phyloP scores from a whole-genome alignment of 92 coral and sea anemone species.

The Zoanthus sansibaricus region DNA sequence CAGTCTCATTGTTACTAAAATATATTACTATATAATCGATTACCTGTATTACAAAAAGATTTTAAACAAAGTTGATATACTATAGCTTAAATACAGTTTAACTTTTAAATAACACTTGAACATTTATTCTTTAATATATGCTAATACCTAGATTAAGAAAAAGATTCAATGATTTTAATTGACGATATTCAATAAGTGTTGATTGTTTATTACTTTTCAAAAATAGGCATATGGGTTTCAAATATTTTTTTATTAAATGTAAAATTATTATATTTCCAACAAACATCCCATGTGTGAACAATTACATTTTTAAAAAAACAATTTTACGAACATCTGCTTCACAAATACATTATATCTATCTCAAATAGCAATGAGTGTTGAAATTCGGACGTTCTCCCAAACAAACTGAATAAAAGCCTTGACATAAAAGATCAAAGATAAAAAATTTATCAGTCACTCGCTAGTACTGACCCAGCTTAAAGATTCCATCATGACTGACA shows the following conservation, averaged over 20 bases:
- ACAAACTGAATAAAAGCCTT: constrained; percentile 5
- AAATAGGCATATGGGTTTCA: background rate
- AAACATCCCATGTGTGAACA: background rate
- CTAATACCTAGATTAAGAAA: too few species aligned
- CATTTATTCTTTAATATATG: too few species aligned
- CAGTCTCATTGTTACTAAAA: background rate
- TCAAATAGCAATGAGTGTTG: background rate
- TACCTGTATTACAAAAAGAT: too few species aligned
- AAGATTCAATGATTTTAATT: too few species aligned
- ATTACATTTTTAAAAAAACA: background rate
- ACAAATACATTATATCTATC: background rate
- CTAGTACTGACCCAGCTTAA: constrained; percentile 25
- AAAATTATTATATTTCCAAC: too few species aligned
- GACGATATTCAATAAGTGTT: too few species aligned
- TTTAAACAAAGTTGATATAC: too few species aligned
- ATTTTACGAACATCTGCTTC: background rate
- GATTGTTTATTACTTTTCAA: too few species aligned
- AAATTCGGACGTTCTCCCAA: background rate
- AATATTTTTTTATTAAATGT: too few species aligned
- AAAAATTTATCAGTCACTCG: background rate
- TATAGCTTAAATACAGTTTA: too few species aligned
- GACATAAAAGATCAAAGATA: background rate
- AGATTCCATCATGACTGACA: constrained; percentile 28
- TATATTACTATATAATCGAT: too few species aligned
- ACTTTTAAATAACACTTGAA: too few species aligned